phyloP scores from a whole-genome alignment of 2,113 vertebrate genomes.

The Cebus imitator region DNA sequence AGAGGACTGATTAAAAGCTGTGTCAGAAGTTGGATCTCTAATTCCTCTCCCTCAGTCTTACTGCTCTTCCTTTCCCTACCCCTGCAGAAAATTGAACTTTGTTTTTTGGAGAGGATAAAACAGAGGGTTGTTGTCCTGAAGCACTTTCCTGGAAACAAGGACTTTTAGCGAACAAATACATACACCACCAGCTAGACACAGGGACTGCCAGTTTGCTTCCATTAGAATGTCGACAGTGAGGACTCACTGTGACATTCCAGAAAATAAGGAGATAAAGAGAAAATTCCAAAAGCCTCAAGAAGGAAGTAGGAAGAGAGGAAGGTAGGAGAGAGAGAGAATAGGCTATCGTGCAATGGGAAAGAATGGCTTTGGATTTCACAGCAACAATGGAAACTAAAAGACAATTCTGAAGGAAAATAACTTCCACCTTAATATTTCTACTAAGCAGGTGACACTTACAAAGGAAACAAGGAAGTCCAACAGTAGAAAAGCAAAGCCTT shows the following conservation, averaged over 20 bases:
- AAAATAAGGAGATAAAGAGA: not conserved
- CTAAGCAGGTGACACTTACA: not conserved
- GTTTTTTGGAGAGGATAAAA: not conserved
- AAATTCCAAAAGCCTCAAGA: not conserved
- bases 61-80: not conserved
- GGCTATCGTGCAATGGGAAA: not conserved
- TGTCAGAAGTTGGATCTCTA: not conserved
- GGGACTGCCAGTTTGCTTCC: not conserved
- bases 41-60: not conserved
- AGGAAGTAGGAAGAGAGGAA: not conserved
- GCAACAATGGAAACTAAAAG: not conserved
- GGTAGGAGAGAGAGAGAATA: not conserved
- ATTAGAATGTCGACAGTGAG: not conserved
- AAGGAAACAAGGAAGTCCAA: not conserved
- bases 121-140: not conserved
- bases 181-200: not conserved
- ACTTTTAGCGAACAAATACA: not conserved
- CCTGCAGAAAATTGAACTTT: not conserved
- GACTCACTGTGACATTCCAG: not conserved
- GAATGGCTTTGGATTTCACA: not conserved
- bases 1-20: not conserved
- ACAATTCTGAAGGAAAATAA: conserved; percentile 3
- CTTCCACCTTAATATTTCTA: not conserved
- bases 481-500: not conserved
- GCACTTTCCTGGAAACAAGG: not conserved